Conservation (phyloP, 1,140 invertebrate genomes). For the Trinorchestia longiramus region DNA sequence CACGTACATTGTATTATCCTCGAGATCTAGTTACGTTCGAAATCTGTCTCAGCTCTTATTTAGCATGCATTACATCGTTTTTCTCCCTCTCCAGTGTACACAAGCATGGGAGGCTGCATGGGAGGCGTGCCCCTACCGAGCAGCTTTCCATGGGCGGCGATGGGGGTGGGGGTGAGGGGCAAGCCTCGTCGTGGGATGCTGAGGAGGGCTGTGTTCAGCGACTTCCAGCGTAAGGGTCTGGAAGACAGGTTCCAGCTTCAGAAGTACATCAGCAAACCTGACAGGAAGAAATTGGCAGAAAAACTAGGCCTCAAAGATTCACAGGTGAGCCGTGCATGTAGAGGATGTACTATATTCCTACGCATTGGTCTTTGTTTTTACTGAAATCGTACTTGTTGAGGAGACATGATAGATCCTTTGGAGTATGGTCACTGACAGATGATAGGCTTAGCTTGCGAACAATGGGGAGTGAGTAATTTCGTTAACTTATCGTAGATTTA, state of each 20-base stretch:
- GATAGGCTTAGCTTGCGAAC: not conserved
- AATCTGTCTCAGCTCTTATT: not conserved
- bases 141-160: constrained; percentile 82
- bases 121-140: constrained; percentile 75
- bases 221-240: constrained; percentile 77
- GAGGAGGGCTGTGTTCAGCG: constrained; percentile 83
- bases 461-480: not conserved
- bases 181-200: constrained; percentile 75
- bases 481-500: not conserved
- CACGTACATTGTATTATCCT: not conserved
- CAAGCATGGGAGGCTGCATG: constrained; percentile 62
- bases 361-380: not conserved
- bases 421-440: no score
- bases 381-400: not conserved
- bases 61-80: not conserved
- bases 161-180: constrained; percentile 68
- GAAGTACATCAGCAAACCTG: constrained; percentile 78
- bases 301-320: constrained; percentile 78
- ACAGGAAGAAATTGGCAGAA: constrained; percentile 76
- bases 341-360: not conserved
- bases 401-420: no score
- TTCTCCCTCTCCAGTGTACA: constrained; percentile 28
- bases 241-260: constrained; percentile 77
- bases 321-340: constrained; percentile 72
- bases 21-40: not conserved